Conservation (phyloP, 2,888 invertebrate species). For the Eueremaeus valkanovi region DNA sequence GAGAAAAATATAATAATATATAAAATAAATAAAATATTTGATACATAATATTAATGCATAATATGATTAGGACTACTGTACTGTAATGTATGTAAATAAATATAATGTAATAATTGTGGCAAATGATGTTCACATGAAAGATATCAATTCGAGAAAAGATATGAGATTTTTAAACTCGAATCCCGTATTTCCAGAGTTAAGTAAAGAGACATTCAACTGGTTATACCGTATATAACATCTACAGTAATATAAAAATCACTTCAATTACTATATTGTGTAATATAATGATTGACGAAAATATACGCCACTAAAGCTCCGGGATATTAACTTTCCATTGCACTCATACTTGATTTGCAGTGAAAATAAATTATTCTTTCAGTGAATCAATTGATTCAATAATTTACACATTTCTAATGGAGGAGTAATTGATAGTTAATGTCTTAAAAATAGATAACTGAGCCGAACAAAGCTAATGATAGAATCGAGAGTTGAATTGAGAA, state of each 20-base stretch:
- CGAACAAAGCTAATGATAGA: neutral
- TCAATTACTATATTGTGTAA: too few species aligned
- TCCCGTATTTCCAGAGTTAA: neutral
- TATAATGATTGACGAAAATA: too few species aligned
- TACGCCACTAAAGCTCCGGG: too few species aligned
- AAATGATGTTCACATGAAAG: neutral
- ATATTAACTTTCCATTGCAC: neutral
- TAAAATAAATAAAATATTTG: neutral
- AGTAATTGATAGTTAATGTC: conserved; percentile 1
- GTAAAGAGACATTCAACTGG: neutral
- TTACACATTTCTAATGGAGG: neutral
- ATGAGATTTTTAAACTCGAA: too few species aligned
- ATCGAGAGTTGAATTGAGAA: neutral
- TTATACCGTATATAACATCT: too few species aligned
- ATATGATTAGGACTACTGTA: neutral
- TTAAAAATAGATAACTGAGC: neutral
- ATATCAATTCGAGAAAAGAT: neutral
- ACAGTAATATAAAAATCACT: too few species aligned
- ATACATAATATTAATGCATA: neutral
- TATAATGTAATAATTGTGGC: neutral
- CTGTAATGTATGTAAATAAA: neutral
- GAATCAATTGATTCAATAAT: neutral
- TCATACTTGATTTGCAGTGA: neutral
- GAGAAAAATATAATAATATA: too few species aligned
- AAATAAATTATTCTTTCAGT: neutral